Evolutionary conservation across 2,888 invertebrate genomes (phyloP).

Genomic region (Tanypteryx hageni): DNA sequence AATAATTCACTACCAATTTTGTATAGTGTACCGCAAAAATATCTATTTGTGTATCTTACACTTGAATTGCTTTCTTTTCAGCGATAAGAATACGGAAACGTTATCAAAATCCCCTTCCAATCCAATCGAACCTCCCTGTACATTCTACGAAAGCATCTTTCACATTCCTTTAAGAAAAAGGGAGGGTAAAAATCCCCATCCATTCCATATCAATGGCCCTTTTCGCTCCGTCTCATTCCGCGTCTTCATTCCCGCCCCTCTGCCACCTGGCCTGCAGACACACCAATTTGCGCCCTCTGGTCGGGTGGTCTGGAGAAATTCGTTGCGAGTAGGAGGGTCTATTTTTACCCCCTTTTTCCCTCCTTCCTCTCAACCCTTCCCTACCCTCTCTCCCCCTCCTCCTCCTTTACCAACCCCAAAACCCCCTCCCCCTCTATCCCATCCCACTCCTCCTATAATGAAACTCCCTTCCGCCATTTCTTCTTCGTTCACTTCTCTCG

Average conservation of each 20-base stretch:
- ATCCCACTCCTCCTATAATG: background rate
- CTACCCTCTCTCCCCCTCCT: background rate
- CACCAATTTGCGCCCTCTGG: slow-evolving; percentile 57
- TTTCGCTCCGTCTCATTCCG: background rate
- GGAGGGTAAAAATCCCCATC: background rate
- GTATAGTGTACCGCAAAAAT: no score
- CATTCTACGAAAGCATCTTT: background rate
- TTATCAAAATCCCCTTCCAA: background rate
- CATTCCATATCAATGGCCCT: slow-evolving; percentile 27
- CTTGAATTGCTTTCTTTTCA: no score
- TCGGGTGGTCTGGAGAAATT: slow-evolving; percentile 42
- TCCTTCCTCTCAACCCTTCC: background rate
- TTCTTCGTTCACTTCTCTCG: background rate
- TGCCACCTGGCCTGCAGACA: background rate
- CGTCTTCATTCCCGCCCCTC: background rate
- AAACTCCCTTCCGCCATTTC: slow-evolving; percentile 18
- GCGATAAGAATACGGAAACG: background rate
- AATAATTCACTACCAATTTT: no score
- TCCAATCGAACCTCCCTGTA: background rate
- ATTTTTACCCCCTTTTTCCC: slow-evolving; percentile 36
- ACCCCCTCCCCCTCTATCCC: background rate
- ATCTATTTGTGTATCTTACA: no score
- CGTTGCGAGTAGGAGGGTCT: background rate
- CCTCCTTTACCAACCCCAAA: background rate
- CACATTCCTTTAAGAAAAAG: background rate